Evolutionary conservation across 1,140 invertebrate species (phyloP).

Genomic region (Penaeus vannamei): DNA sequence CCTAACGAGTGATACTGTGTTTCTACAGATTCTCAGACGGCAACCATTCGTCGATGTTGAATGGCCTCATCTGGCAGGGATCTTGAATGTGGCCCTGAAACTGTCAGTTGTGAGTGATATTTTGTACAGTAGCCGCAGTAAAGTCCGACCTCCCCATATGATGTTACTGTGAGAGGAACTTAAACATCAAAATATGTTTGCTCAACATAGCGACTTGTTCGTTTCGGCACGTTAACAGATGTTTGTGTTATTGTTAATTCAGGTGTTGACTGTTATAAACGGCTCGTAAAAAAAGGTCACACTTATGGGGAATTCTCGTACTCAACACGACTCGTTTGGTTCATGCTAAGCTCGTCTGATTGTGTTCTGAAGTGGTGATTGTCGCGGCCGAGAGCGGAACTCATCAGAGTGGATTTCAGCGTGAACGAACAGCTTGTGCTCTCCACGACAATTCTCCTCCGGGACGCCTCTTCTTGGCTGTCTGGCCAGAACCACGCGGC

Average conservation of each 20-base stretch:
- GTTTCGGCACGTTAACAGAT: conserved; percentile 62
- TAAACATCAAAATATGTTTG: conserved; percentile 66
- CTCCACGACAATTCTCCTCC: conserved; percentile 41
- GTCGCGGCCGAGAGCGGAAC: not conserved
- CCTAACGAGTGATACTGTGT: too few relatives aligned
- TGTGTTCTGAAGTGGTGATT: not conserved
- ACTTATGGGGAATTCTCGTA: conserved; percentile 50
- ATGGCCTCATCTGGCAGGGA: conserved; percentile 25
- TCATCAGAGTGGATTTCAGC: conserved; percentile 7
- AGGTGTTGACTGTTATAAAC: conserved; percentile 64
- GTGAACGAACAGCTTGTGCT: conserved; percentile 2
- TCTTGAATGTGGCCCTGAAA: conserved; percentile 58
- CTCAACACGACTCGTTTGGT: conserved; percentile 24
- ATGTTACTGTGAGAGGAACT: conserved; percentile 64
- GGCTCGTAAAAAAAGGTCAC: conserved; percentile 58
- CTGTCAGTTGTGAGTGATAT: conserved; percentile 61
- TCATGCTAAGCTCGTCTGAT: not conserved
- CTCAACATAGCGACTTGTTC: conserved; percentile 67
- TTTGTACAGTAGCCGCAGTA: conserved; percentile 61
- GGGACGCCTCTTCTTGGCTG: conserved; percentile 42
- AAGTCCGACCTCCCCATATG: conserved; percentile 63
- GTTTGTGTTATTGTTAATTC: conserved; percentile 65
- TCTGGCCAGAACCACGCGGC: conserved; percentile 39
- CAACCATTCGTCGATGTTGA: too few relatives aligned
- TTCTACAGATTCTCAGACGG: too few relatives aligned